Conservation (phyloP, 2,113 vertebrate species). For the Myxocyprinus asiaticus region DNA sequence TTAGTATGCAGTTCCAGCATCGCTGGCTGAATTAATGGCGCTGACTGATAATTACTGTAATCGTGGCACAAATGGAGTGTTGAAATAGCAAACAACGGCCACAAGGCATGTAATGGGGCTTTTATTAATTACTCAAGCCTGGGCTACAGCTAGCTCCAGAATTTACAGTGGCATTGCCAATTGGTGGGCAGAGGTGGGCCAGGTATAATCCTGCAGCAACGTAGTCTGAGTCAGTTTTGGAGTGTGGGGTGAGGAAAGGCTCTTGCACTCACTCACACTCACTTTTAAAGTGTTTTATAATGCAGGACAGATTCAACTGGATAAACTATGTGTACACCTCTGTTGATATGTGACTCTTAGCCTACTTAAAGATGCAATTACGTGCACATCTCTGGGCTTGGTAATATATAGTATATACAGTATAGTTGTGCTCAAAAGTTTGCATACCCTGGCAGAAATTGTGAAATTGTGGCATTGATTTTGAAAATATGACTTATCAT, state of each 20-base stretch:
- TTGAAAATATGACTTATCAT: no score
- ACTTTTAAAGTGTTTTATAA: constrained; percentile 47
- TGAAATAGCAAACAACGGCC: constrained; percentile 86
- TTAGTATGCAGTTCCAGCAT: constrained; percentile 83
- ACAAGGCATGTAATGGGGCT: constrained; percentile 84
- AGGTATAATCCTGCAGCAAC: constrained; percentile 62
- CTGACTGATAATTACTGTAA: constrained; percentile 86
- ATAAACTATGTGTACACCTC: not conserved
- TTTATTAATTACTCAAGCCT: constrained; percentile 79
- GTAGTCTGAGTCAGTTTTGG: constrained; percentile 58
- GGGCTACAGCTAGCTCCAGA: constrained; percentile 70
- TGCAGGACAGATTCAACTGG: not conserved
- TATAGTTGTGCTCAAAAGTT: no score
- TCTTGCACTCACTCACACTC: constrained; percentile 6
- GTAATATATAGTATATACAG: no score
- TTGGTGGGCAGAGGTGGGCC: constrained; percentile 64
- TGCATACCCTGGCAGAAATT: no score
- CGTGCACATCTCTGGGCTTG: no score
- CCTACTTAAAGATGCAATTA: no score
- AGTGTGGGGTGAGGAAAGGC: not conserved
- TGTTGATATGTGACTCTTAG: no score
- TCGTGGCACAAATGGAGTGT: constrained; percentile 85
- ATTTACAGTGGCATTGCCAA: constrained; percentile 77
- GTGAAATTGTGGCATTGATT: no score
- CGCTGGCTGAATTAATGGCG: constrained; percentile 81